phyloP scores from a whole-genome alignment of 2,113 vertebrate genomes.

The Balaeniceps rex region DNA sequence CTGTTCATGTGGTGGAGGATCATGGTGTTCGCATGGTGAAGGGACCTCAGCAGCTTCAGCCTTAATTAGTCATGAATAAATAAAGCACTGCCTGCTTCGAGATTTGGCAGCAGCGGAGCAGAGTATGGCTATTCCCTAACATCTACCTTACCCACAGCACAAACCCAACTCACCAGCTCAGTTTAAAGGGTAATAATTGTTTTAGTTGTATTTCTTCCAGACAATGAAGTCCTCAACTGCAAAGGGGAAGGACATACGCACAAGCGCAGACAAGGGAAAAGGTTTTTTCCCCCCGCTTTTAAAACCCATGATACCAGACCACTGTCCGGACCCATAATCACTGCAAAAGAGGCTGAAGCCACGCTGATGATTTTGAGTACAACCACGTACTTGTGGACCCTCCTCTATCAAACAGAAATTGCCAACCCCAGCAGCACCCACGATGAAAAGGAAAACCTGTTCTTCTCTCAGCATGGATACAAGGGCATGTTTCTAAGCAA shows the following conservation, averaged over 20 bases:
- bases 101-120: not conserved
- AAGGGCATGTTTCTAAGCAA: not conserved
- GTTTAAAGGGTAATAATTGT: not conserved
- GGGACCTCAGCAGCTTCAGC: not conserved
- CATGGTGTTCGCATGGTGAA: too few species aligned
- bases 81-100: not conserved
- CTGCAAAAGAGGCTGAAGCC: not conserved
- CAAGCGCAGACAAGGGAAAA: not conserved
- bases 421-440: not conserved
- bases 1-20: not conserved
- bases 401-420: not conserved
- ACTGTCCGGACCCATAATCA: not conserved
- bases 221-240: not conserved
- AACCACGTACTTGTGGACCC: too few species aligned
- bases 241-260: fast-evolving
- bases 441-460: fast-evolving
- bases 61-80: not conserved
- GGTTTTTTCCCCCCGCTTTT: not conserved
- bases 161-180: too few species aligned
- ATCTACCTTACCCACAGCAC: not conserved
- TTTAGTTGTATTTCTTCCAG: not conserved
- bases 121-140: not conserved
- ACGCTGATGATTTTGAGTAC: too few species aligned
- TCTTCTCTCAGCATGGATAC: not conserved
- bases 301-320: not conserved